Percentiles rank a stretch among this genome's conserved stretches.
Evolutionary conservation across 2,113 vertebrate species (phyloP).

Genomic region (Podilymbus podiceps): DNA sequence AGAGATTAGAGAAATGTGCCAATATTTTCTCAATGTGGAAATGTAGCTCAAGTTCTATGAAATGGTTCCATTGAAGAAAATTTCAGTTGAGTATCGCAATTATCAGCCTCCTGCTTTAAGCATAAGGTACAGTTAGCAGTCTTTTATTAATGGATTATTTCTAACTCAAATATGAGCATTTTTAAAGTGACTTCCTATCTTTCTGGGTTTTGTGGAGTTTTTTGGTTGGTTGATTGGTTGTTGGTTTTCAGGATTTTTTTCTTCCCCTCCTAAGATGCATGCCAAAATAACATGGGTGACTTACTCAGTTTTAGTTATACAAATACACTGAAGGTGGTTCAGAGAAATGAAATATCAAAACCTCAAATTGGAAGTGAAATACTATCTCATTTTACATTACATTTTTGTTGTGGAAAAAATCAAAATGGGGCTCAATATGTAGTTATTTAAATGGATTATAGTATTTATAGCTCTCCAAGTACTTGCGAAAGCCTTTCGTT

Average conservation of each 20-base stretch:
- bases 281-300: constrained; percentile 3
- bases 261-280: neutral
- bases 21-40: neutral
- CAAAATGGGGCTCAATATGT: constrained; percentile 52
- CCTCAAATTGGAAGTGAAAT: constrained; percentile 46
- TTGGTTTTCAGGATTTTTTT: neutral
- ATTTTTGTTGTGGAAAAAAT: constrained; percentile 46
- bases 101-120: neutral
- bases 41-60: neutral
- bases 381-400: constrained; percentile 17
- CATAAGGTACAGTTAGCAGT: neutral
- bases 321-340: constrained; percentile 39
- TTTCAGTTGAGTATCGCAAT: constrained; percentile 20
- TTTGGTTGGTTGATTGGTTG: too few relatives aligned
- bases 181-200: neutral
- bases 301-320: neutral
- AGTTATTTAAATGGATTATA: constrained; percentile 64
- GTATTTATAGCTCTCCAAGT: constrained; percentile 58
- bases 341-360: constrained; percentile 49
- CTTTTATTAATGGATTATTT: neutral
- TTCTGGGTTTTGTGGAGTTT: too few relatives aligned
- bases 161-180: neutral
- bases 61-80: constrained; percentile 29
- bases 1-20: neutral
- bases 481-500: constrained; percentile 16